Conservation (phyloP, 2,113 vertebrate species). For the Albula glossodonta region DNA sequence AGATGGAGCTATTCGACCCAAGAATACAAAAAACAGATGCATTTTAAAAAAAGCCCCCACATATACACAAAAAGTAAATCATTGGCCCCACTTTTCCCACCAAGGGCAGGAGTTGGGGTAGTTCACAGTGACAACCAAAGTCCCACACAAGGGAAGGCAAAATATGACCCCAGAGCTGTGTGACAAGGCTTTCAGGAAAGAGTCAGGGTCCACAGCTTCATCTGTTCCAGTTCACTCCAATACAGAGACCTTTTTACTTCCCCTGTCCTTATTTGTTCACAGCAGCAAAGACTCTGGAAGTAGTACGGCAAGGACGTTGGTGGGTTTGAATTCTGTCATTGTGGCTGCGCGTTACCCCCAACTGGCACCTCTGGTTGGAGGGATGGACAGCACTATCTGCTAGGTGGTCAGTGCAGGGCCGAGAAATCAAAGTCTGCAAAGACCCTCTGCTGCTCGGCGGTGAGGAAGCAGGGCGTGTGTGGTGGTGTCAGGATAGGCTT, state of each 20-base stretch:
- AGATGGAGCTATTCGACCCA: background rate
- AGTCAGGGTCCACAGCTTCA: background rate
- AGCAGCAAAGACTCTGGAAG: background rate
- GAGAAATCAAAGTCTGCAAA: constrained; percentile 92
- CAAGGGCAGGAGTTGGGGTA: background rate
- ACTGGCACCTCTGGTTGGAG: background rate
- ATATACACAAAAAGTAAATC: background rate
- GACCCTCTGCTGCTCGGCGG: constrained; percentile 72
- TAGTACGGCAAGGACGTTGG: background rate
- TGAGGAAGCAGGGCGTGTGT: constrained; percentile 63
- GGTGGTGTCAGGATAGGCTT: constrained; percentile 81
- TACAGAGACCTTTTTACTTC: background rate
- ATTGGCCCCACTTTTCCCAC: background rate
- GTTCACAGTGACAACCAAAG: constrained; percentile 20
- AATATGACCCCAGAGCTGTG: too few species aligned
- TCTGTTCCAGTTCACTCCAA: background rate
- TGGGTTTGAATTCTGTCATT: background rate
- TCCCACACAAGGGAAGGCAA: background rate
- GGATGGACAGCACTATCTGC: background rate
- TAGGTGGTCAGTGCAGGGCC: constrained; percentile 57
- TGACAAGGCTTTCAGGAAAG: background rate
- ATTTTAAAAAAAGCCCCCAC: background rate
- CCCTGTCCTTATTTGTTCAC: background rate
- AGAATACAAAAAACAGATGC: background rate
- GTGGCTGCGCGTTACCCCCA: background rate